Evolutionary conservation across 2,888 invertebrate genomes (phyloP).

Genomic region (Catocala nupta): DNA sequence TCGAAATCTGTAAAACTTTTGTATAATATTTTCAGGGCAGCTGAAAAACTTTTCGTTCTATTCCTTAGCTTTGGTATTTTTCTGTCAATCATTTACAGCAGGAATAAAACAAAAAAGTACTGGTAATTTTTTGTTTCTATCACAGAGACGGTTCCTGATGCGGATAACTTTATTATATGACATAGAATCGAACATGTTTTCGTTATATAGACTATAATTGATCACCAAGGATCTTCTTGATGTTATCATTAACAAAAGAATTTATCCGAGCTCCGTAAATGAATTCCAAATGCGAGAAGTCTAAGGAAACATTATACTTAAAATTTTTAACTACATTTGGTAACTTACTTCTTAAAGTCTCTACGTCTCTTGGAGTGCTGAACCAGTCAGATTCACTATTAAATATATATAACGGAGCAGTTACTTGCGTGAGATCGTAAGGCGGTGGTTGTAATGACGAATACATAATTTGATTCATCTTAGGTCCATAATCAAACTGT

Average conservation of each 20-base stretch:
- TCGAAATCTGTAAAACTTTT: too few relatives aligned
- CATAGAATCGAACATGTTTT: too few relatives aligned
- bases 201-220: not conserved
- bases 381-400: slow-evolving; percentile 76
- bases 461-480: slow-evolving; percentile 62
- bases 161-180: not conserved
- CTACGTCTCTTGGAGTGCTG: slow-evolving; percentile 65
- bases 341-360: slow-evolving; percentile 58
- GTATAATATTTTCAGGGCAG: too few relatives aligned
- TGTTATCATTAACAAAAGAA: slow-evolving; percentile 66
- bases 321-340: slow-evolving; percentile 62
- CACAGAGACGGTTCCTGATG: not conserved
- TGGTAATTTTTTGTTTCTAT: not conserved
- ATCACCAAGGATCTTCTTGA: slow-evolving; percentile 58
- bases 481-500: slow-evolving; percentile 69
- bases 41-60: too few relatives aligned
- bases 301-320: slow-evolving; percentile 64
- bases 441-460: slow-evolving; percentile 63
- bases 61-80: too few relatives aligned
- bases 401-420: slow-evolving; percentile 68
- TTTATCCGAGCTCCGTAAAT: slow-evolving; percentile 72
- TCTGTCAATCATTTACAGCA: too few relatives aligned
- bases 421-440: slow-evolving; percentile 67
- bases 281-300: slow-evolving; percentile 79
- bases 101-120: too few relatives aligned